Evolutionary conservation across 2,888 invertebrate genomes (phyloP).

Genomic region (Ophion slaviceki): DNA sequence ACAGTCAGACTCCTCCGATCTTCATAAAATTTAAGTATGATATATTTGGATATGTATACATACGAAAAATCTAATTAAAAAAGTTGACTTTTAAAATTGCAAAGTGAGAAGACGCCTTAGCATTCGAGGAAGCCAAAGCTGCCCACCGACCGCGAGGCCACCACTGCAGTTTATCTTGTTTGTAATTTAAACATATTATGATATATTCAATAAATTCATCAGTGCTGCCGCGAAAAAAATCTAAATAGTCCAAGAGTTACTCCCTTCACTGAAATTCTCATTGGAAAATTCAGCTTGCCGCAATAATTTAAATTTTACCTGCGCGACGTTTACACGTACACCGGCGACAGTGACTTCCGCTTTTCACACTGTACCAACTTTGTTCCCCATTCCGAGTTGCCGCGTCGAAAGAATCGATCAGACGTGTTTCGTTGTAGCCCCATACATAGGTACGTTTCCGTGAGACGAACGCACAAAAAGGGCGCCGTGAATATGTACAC

Average conservation of each 20-base stretch:
- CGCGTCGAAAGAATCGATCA: slow-evolving; percentile 52
- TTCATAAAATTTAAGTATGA: too few relatives aligned
- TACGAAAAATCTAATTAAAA: too few relatives aligned
- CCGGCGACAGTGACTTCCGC: slow-evolving; percentile 59
- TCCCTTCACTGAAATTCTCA: background rate
- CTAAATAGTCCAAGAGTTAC: background rate
- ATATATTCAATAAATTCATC: background rate
- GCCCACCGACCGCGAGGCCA: too few relatives aligned
- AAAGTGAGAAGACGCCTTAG: too few relatives aligned
- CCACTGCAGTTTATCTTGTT: too few relatives aligned
- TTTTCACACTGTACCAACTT: slow-evolving; percentile 38
- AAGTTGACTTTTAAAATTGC: too few relatives aligned
- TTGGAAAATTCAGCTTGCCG: slow-evolving; percentile 13
- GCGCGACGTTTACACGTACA: slow-evolving; percentile 5
- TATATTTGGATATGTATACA: too few relatives aligned
- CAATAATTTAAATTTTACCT: slow-evolving; percentile 13
- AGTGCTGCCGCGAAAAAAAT: background rate
- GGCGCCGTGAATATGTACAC: slow-evolving; percentile 25
- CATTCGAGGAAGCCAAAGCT: too few relatives aligned
- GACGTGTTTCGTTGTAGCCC: slow-evolving; percentile 27
- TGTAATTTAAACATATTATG: too few relatives aligned
- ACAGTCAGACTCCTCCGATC: too few relatives aligned
- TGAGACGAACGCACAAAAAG: slow-evolving; percentile 32
- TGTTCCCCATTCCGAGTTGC: slow-evolving; percentile 22
- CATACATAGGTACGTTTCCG: slow-evolving; percentile 19